Evolutionary conservation across 2,888 invertebrate genomes (phyloP), one percentile per base, ranked within the genome.

Genomic region (Rhamnusium bicolor): DNA sequence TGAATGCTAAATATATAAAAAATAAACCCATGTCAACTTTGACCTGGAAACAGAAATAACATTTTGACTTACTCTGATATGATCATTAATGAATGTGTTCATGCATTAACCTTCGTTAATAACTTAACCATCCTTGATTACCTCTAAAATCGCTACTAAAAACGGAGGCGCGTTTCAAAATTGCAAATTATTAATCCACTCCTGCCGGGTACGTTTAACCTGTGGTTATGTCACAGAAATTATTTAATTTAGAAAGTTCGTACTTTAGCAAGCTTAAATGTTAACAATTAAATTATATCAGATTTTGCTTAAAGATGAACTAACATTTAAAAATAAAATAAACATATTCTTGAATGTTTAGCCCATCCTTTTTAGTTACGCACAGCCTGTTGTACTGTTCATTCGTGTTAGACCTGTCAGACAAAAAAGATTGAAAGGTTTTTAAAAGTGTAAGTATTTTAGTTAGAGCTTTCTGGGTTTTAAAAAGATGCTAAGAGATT

Each of bases 401-500:
- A 16, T 27, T 29, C 56, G 14, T 8, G 27, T 29, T 56, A 18
- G 32, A 18, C 18, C 32, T 18, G 32, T 12, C 32, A 32, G 58
- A 32, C 58, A 10, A 18, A 10, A 56, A 18, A 60, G 58, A 32
- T 32, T 60, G 58, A 60, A 60, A 19, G 32, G 29, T 60, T 16
- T 18, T 29, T 29, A 60, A 60, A 60, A 60, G 58, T 60, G 58
- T 32, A 40, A 60, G 58, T 60, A 29, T 32, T 60, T 32, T 32
- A 14, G 16, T 7, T 18, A 29, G 29, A 18, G 12, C 18, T 40
- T 40, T n/a, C 40, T 40, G 40, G 40, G 3, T 40, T 40, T 40
- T 3, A 40, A 0, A 40, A 40, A 40, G 40, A 40, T 3, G n/a
- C 40, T n/a, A 40, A 40, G n/a, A 12, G 40, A n/a, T 40, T 40